A percentile compares a stretch with the other conserved stretches of the same genome.
These are phyloP conservation scores for Phoeniculus purpureus DNA, from an alignment of 2,797 vertebrate genomes.

Conservation along the genomic window DNA sequence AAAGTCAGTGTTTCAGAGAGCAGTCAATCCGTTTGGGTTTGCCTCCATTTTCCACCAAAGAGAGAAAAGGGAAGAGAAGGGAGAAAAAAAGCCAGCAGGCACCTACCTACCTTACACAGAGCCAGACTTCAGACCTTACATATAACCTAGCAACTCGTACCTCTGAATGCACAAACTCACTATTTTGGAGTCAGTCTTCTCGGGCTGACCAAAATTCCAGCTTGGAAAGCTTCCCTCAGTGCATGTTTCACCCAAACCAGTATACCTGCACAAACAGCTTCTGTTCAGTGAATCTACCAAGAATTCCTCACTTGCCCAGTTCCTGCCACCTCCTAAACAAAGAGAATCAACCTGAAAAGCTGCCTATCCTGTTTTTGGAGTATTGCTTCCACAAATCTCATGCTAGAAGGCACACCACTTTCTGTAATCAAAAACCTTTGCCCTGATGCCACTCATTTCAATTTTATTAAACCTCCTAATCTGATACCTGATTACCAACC, in stretches of 20 bases:
- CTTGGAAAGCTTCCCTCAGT: background rate
- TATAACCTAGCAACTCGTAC: background rate
- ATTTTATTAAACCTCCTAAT: background rate
- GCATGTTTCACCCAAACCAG: slow-evolving; percentile 14
- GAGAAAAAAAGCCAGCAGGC: background rate
- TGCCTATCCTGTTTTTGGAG: slow-evolving; percentile 6
- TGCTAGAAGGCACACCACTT: background rate
- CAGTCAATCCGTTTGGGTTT: background rate
- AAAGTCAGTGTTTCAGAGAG: background rate
- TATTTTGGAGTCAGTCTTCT: slow-evolving; percentile 12
- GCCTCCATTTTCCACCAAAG: background rate
- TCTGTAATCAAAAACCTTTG: background rate
- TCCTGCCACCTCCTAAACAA: slow-evolving; percentile 7
- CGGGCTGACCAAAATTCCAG: slow-evolving; percentile 20
- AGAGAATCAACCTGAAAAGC: background rate
- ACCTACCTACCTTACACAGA: background rate
- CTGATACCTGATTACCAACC: background rate
- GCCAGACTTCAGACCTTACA: background rate
- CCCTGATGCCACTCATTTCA: background rate
- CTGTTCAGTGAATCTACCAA: background rate
- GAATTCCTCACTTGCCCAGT: background rate
- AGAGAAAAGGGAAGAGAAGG: background rate
- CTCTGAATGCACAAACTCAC: slow-evolving; percentile 27
- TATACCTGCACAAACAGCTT: slow-evolving; percentile 49
- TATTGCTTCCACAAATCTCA: background rate